phyloP scores from a whole-genome alignment of 2,888 invertebrate species.

The Apodemia zela region DNA sequence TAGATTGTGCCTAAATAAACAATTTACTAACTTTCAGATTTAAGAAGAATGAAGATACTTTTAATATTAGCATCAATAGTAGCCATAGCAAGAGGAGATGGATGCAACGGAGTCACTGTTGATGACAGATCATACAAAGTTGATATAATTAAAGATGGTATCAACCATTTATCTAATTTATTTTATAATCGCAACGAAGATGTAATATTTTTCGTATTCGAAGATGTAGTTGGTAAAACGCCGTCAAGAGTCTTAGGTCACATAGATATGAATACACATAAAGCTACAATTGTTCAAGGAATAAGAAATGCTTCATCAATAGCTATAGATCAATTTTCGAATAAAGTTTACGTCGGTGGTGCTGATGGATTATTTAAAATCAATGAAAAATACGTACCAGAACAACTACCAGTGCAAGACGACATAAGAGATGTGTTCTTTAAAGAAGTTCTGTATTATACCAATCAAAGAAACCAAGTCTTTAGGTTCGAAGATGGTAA shows the following conservation, averaged over 20 bases:
- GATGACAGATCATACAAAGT: conserved; percentile 54
- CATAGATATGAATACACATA: conserved; percentile 45
- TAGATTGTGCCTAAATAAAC: background rate
- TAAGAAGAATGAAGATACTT: conserved; percentile 37
- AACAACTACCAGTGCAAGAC: conserved; percentile 53
- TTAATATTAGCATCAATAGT: conserved; percentile 36
- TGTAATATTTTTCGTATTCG: conserved; percentile 59
- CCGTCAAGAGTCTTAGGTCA: conserved; percentile 49
- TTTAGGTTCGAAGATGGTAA: conserved; percentile 54
- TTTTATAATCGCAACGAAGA: conserved; percentile 55
- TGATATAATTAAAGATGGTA: conserved; percentile 58
- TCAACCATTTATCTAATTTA: conserved; percentile 54
- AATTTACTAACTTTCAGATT: background rate
- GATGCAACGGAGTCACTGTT: conserved; percentile 53
- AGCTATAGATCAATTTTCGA: conserved; percentile 52
- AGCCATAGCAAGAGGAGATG: conserved; percentile 41
- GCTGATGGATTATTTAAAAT: conserved; percentile 57
- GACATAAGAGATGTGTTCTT: conserved; percentile 52
- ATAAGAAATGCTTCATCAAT: conserved; percentile 61
- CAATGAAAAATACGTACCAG: conserved; percentile 49
- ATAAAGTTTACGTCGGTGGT: conserved; percentile 58
- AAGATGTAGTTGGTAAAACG: conserved; percentile 41
- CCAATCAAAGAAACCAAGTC: conserved; percentile 49
- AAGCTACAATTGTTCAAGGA: conserved; percentile 49
- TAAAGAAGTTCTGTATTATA: conserved; percentile 55